Conservation (phyloP, 1,140 invertebrate species). For the Zaprionus lachaisei region DNA sequence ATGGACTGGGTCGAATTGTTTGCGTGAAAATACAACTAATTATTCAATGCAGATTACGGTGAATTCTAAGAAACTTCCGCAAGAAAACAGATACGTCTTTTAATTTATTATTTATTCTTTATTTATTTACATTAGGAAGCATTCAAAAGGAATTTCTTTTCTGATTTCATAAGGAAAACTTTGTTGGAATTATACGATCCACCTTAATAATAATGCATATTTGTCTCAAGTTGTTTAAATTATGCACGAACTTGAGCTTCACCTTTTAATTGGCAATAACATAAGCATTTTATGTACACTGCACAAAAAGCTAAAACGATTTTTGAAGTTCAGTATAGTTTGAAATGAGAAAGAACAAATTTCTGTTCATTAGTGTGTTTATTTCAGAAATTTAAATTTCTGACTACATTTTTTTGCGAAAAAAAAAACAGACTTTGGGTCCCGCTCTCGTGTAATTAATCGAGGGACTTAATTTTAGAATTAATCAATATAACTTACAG, state of each 20-base stretch:
- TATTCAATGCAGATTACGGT: background rate
- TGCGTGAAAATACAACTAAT: background rate
- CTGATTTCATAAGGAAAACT: background rate
- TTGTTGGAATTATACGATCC: background rate
- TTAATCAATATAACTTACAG: slow-evolving; percentile 2
- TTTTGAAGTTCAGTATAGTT: background rate
- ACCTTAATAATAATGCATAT: background rate
- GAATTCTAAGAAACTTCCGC: background rate
- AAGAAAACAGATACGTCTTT: background rate
- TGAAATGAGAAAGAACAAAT: background rate
- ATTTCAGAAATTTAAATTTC: background rate
- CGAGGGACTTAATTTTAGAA: background rate
- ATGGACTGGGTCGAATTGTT: background rate
- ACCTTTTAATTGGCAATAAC: slow-evolving; percentile 3
- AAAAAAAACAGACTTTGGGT: background rate
- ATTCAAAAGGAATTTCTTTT: background rate
- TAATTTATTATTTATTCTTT: slow-evolving; percentile 1
- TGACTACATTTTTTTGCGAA: background rate
- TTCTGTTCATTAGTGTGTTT: background rate
- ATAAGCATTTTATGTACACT: background rate
- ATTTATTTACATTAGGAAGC: background rate
- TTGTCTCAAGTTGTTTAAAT: background rate
- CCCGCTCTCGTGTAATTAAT: background rate
- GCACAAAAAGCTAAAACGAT: background rate
- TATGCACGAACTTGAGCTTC: slow-evolving; percentile 7